A percentile compares a stretch with the other conserved stretches of the same genome.
Conservation (phyloP, 1,140 invertebrate genomes). For the Drosophila simulans region DNA sequence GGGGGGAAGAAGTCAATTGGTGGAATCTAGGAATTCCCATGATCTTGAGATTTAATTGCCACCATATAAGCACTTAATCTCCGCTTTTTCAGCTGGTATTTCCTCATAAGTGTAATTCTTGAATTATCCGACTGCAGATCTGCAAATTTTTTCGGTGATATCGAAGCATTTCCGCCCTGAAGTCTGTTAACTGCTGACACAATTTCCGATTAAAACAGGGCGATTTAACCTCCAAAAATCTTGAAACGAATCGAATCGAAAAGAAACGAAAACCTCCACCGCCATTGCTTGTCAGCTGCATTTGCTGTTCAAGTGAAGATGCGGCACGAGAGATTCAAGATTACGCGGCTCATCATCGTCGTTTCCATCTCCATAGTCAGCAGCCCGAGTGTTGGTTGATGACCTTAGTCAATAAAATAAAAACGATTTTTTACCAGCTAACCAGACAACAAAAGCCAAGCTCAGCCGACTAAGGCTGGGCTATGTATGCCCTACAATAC, state of each 20-base stretch:
- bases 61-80: neutral
- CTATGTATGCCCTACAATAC: conserved; percentile 46
- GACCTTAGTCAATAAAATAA: conserved; percentile 81
- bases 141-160: conserved; percentile 1
- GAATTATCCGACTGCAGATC: conserved; percentile 7
- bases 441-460: conserved; percentile 43
- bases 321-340: conserved; percentile 67
- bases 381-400: conserved; percentile 56
- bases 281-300: conserved; percentile 46
- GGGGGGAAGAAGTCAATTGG: neutral
- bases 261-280: conserved; percentile 36
- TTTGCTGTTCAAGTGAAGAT: conserved; percentile 61
- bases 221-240: conserved; percentile 55
- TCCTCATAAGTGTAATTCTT: conserved; percentile 4
- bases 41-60: conserved; percentile 5
- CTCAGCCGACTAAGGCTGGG: conserved; percentile 19
- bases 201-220: conserved; percentile 61
- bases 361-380: conserved; percentile 21
- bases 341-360: conserved; percentile 46
- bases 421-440: conserved; percentile 54
- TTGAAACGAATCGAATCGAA: conserved; percentile 18
- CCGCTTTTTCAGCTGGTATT: neutral
- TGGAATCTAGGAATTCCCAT: conserved; percentile 8
- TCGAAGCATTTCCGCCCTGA: conserved; percentile 30
- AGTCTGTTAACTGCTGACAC: conserved; percentile 38